Percentiles rank a stretch among this genome's conserved stretches.
Conservation (phyloP, 1,140 invertebrate genomes). For the Aphis craccivora region DNA sequence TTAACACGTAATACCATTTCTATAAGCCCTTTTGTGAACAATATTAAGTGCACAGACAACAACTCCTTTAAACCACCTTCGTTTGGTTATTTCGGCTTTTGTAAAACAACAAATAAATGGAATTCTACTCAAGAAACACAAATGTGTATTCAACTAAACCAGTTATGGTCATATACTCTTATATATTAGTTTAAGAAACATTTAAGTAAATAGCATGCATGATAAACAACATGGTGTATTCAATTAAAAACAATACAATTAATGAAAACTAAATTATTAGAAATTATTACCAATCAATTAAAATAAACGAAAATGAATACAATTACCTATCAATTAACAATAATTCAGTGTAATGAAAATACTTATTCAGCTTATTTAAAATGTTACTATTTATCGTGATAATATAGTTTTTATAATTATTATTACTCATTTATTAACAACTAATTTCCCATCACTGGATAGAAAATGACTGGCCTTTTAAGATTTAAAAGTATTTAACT, state of each 20-base stretch:
- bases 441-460: background rate
- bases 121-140: background rate
- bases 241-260: background rate
- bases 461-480: background rate
- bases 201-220: background rate
- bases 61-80: background rate
- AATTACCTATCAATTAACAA: too few species aligned
- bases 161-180: background rate
- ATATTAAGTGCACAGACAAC: background rate
- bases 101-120: background rate
- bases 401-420: background rate
- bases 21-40: slow-evolving; percentile 27
- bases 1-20: slow-evolving; percentile 16
- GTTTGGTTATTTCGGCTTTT: slow-evolving; percentile 4
- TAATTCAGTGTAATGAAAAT: background rate
- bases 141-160: background rate
- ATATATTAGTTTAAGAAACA: background rate
- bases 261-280: background rate
- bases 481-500: background rate
- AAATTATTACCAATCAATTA: background rate
- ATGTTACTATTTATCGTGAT: background rate
- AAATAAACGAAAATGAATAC: background rate
- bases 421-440: background rate
- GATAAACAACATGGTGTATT: background rate
- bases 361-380: background rate